Evolutionary conservation across 2,797 vertebrate species (phyloP).

Genomic region (Falco cherrug): DNA sequence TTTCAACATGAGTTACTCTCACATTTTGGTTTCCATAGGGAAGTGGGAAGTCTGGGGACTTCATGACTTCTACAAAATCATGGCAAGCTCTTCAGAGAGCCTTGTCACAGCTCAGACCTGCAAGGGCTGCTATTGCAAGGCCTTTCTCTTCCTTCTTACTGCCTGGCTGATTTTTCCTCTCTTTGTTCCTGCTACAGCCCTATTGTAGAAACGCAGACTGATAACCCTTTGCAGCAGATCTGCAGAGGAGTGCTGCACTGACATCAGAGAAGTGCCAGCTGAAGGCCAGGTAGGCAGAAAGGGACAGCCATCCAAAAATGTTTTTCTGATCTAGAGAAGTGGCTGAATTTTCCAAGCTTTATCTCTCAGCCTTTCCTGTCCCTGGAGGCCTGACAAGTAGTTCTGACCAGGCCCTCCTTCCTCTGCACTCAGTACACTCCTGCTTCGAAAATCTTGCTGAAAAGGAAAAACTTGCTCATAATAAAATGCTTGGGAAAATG

Average conservation of each 20-base stretch:
- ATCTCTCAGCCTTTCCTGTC: neutral
- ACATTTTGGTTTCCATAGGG: neutral
- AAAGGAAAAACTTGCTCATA: neutral
- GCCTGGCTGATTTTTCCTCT: neutral
- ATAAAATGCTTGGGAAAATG: conserved; percentile 20
- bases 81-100: neutral
- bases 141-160: neutral
- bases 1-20: neutral
- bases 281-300: neutral
- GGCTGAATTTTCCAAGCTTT: neutral
- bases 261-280: neutral
- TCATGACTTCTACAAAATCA: neutral
- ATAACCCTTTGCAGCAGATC: neutral
- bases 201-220: neutral
- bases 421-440: neutral
- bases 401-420: neutral
- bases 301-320: neutral
- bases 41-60: neutral
- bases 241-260: neutral
- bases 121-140: neutral
- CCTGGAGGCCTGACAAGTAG: neutral
- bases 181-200: neutral
- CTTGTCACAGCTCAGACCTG: neutral
- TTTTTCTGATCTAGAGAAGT: neutral
- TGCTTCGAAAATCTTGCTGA: conserved; percentile 25